Evolutionary conservation across 2,113 vertebrate species (phyloP).

Genomic region (Vidua chalybeata): DNA sequence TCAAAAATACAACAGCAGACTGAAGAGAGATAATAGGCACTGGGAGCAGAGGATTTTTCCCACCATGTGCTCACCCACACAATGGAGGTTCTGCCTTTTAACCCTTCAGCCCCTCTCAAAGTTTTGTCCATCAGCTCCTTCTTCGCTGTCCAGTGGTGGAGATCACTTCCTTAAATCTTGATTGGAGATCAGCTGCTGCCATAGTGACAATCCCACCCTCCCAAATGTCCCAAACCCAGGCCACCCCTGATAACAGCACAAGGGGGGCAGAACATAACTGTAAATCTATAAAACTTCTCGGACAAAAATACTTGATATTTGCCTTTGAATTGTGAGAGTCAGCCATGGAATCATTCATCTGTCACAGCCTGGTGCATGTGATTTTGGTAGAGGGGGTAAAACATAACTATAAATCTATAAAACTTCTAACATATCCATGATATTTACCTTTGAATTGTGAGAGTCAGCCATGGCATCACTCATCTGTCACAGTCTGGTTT

Average conservation of each 20-base stretch:
- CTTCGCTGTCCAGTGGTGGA: background rate
- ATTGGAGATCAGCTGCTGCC: too few relatives aligned
- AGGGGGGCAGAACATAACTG: background rate
- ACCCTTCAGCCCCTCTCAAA: background rate
- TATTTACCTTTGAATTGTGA: too few relatives aligned
- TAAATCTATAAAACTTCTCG: too few relatives aligned
- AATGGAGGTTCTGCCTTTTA: background rate
- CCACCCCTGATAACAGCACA: background rate
- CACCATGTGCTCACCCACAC: background rate
- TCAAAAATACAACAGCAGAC: background rate
- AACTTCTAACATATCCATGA: too few relatives aligned
- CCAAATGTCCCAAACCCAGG: background rate
- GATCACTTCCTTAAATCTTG: background rate
- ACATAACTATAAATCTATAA: too few relatives aligned
- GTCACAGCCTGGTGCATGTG: too few relatives aligned
- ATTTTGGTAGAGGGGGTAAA: too few relatives aligned
- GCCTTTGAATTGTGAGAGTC: too few relatives aligned
- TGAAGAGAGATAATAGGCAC: background rate
- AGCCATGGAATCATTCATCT: too few relatives aligned
- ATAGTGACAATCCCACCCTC: background rate
- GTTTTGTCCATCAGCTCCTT: background rate
- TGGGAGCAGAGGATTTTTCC: background rate
- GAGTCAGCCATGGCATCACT: too few relatives aligned
- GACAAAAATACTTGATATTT: too few relatives aligned
- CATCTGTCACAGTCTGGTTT: too few relatives aligned